Conservation (phyloP, 2,113 vertebrate genomes). For the Halichoerus grypus region DNA sequence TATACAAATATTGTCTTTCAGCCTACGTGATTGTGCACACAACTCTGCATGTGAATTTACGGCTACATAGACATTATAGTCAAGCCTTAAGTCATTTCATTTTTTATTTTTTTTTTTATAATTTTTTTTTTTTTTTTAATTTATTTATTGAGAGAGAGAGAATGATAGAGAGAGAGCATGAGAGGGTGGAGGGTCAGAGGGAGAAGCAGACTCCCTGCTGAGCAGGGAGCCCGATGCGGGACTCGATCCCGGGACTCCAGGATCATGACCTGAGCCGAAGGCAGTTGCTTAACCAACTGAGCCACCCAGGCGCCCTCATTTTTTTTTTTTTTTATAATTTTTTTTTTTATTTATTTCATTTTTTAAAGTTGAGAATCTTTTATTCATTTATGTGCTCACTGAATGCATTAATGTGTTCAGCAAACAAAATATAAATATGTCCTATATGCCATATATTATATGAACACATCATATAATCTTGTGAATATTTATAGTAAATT, state of each 20-base stretch:
- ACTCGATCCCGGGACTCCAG: no score
- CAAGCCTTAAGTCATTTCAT: background rate
- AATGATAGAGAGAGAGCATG: no score
- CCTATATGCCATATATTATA: background rate
- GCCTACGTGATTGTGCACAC: background rate
- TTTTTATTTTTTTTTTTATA: constrained; percentile 9
- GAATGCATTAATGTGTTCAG: background rate
- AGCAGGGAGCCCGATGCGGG: no score
- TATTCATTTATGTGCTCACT: background rate
- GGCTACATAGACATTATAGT: background rate
- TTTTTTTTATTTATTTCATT: no score
- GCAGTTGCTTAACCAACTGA: no score
- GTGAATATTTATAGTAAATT: background rate
- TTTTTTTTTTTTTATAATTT: no score
- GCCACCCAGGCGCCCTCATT: no score
- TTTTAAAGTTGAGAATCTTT: background rate
- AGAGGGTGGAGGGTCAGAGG: no score
- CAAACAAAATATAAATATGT: constrained; percentile 18
- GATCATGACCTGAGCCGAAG: no score
- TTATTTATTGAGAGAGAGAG: no score
- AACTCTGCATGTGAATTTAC: background rate
- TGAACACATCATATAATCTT: background rate
- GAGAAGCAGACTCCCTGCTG: no score
- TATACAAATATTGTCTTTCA: background rate
- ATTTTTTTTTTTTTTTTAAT: no score